Conservation (phyloP, 2,888 invertebrate genomes). For the Anthrax anthrax region DNA sequence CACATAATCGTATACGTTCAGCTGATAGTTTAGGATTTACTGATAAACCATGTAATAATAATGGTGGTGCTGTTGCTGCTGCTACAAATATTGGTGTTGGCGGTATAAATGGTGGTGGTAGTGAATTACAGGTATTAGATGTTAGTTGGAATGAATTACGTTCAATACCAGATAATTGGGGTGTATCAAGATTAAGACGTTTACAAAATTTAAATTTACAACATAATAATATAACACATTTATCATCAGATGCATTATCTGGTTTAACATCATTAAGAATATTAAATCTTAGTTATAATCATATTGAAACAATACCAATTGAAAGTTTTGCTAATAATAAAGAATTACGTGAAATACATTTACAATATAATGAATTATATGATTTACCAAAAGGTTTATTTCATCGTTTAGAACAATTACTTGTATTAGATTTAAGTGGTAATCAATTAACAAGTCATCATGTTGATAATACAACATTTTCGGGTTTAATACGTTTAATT, state of each 20-base stretch:
- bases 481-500: slow-evolving; percentile 69
- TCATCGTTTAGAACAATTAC: slow-evolving; percentile 67
- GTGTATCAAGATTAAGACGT: slow-evolving; percentile 58
- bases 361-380: slow-evolving; percentile 72
- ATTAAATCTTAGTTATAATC: slow-evolving; percentile 77
- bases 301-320: slow-evolving; percentile 63
- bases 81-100: too few relatives aligned
- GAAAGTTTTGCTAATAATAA: slow-evolving; percentile 67
- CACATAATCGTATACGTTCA: slow-evolving; percentile 66
- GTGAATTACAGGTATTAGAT: slow-evolving; percentile 62
- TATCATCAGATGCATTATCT: slow-evolving; percentile 64
- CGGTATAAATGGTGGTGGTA: slow-evolving; percentile 39
- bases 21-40: slow-evolving; percentile 61
- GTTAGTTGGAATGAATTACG: slow-evolving; percentile 68
- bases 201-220: slow-evolving; percentile 67
- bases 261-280: slow-evolving; percentile 65
- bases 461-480: slow-evolving; percentile 72
- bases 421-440: slow-evolving; percentile 69
- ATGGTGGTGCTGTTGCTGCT: slow-evolving; percentile 39
- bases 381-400: slow-evolving; percentile 71
- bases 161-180: slow-evolving; percentile 55
- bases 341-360: slow-evolving; percentile 66
- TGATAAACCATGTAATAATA: slow-evolving; percentile 28
- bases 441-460: slow-evolving; percentile 75
- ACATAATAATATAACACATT: slow-evolving; percentile 67